phyloP scores from a whole-genome alignment of 2,888 invertebrate genomes.

The Hololepta plana region DNA sequence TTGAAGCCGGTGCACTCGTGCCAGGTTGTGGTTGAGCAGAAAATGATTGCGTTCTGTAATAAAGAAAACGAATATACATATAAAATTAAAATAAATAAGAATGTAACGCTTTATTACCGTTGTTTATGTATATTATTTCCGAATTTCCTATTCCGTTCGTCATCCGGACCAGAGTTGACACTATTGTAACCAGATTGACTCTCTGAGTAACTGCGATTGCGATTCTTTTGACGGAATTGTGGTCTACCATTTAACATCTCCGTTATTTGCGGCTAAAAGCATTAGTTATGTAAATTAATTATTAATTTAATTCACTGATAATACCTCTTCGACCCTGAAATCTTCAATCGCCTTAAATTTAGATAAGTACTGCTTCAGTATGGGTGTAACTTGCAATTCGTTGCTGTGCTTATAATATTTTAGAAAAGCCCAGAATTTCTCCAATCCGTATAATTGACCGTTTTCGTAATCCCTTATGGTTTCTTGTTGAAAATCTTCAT shows the following conservation, averaged over 20 bases:
- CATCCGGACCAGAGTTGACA: constrained; percentile 3
- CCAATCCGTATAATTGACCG: constrained; percentile 92
- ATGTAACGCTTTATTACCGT: too few relatives aligned
- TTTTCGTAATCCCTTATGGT: constrained; percentile 78
- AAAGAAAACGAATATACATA: too few relatives aligned
- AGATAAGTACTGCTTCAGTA: constrained; percentile 50
- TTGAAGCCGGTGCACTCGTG: constrained; percentile 23
- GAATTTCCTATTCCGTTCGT: constrained; percentile 7
- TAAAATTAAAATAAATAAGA: too few relatives aligned
- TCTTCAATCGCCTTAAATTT: constrained; percentile 81
- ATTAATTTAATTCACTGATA: constrained; percentile 6
- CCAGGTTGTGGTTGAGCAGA: constrained; percentile 19
- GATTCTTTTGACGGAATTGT: constrained; percentile 30
- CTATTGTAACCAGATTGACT: constrained; percentile 21
- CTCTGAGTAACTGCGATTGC: constrained; percentile 50
- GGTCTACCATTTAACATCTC: constrained; percentile 33
- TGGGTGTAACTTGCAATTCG: constrained; percentile 55
- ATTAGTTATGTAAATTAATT: neutral
- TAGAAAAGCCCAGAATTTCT: constrained; percentile 98
- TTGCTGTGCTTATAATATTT: constrained; percentile 82
- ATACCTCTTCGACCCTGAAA: constrained; percentile 63
- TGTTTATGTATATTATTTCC: too few relatives aligned
- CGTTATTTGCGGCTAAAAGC: constrained; percentile 40
- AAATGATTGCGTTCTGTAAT: too few relatives aligned
- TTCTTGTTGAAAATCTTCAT: constrained; percentile 77